phyloP scores from a whole-genome alignment of 2,113 vertebrate genomes.

The Candoia aspera region DNA sequence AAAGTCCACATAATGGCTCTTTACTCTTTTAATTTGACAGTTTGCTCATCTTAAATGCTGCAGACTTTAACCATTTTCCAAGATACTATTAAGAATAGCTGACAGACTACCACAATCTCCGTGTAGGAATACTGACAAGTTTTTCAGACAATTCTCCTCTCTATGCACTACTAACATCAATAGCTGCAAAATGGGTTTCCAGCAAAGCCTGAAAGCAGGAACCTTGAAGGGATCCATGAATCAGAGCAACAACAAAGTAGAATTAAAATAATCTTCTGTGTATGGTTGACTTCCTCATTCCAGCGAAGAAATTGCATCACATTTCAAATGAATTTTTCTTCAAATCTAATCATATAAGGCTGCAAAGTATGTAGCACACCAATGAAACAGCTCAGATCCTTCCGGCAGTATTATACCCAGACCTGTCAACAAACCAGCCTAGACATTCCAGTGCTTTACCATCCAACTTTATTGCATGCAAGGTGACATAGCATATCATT shows the following conservation, averaged over 20 bases:
- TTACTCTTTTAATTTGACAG: background rate
- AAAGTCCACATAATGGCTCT: fast-evolving
- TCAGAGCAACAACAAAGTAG: constrained; percentile 45
- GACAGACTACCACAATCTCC: background rate
- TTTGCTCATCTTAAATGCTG: background rate
- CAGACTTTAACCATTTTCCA: background rate
- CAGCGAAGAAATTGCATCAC: constrained; percentile 13
- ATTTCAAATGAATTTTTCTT: constrained; percentile 31
- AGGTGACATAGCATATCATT: background rate
- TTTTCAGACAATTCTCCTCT: constrained; percentile 33
- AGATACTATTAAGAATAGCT: background rate
- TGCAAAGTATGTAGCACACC: background rate
- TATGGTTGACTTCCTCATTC: constrained; percentile 41
- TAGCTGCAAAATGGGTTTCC: constrained; percentile 34
- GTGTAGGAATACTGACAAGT: constrained; percentile 5
- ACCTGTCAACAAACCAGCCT: background rate
- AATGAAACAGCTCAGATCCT: background rate
- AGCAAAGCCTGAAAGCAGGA: constrained; percentile 24
- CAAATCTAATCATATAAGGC: constrained; percentile 21
- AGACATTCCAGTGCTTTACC: background rate
- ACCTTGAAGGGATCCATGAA: constrained; percentile 39
- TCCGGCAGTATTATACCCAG: constrained; percentile 4
- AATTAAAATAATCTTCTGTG: constrained; percentile 42
- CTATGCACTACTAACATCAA: constrained; percentile 43
- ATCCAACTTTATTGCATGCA: background rate